Evolutionary conservation across 1,140 invertebrate genomes (phyloP).

Genomic region (Drosophila fuyamai): DNA sequence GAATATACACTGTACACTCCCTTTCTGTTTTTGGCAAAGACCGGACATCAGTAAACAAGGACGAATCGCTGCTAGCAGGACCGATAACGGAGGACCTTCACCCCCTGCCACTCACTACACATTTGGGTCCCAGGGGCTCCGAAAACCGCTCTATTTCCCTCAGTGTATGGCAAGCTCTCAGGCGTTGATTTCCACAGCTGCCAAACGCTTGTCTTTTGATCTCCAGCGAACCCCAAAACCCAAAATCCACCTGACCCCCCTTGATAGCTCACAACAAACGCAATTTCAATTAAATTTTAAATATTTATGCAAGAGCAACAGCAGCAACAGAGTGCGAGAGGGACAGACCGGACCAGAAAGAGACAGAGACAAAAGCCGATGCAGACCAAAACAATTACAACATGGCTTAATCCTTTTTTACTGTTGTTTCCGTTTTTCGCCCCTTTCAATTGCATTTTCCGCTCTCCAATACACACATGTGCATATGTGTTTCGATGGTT

Average conservation of each 20-base stretch:
- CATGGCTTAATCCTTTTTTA: conserved; percentile 73
- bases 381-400: conserved; percentile 65
- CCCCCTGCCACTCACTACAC: neutral
- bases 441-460: conserved; percentile 50
- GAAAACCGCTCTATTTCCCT: conserved; percentile 26
- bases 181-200: conserved; percentile 80
- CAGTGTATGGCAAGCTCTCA: conserved; percentile 47
- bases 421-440: conserved; percentile 46
- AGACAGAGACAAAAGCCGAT: conserved; percentile 12
- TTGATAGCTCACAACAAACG: conserved; percentile 49
- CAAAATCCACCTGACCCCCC: neutral
- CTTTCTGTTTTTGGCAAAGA: conserved; percentile 23
- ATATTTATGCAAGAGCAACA: conserved; percentile 72
- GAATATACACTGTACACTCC: neutral
- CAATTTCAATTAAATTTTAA: conserved; percentile 84
- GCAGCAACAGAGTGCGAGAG: conserved; percentile 18
- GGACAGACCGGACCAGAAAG: neutral
- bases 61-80: conserved; percentile 31
- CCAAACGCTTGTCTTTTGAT: conserved; percentile 82
- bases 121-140: conserved; percentile 18
- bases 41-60: conserved; percentile 67
- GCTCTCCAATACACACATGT: conserved; percentile 32
- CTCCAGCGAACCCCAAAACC: conserved; percentile 47
- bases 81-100: conserved; percentile 17
- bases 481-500: conserved; percentile 24